Conservation (phyloP, 1,140 invertebrate species). For the Bathynomus jamesi region DNA sequence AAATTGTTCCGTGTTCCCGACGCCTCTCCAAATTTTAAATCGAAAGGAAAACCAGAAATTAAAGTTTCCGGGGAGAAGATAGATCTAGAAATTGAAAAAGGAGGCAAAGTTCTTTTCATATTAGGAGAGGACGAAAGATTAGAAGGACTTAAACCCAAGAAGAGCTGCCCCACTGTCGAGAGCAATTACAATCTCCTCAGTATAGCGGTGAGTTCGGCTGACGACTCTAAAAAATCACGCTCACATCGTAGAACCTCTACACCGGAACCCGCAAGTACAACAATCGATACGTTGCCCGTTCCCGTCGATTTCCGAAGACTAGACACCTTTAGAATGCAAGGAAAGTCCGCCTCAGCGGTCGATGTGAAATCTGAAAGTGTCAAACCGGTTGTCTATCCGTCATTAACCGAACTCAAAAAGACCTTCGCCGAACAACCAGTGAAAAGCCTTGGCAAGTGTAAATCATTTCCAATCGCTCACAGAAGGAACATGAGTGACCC, state of each 20-base stretch:
- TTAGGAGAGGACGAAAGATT: constrained; percentile 64
- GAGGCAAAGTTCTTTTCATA: constrained; percentile 56
- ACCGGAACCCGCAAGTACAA: too few relatives aligned
- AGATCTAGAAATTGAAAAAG: constrained; percentile 38
- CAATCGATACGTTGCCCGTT: not conserved
- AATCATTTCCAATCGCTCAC: too few relatives aligned
- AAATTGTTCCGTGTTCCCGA: constrained; percentile 17
- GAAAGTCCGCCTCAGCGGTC: not conserved
- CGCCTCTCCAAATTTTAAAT: too few relatives aligned
- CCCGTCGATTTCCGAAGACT: not conserved
- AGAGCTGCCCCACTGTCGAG: not conserved
- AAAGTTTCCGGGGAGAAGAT: constrained; percentile 22
- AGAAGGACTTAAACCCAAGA: constrained; percentile 46
- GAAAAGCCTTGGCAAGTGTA: too few relatives aligned
- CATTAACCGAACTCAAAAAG: not conserved
- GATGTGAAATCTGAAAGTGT: too few relatives aligned
- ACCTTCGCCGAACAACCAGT: not conserved
- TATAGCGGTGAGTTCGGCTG: too few relatives aligned
- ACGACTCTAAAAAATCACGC: too few relatives aligned
- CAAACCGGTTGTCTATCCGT: too few relatives aligned
- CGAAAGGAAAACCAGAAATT: not conserved
- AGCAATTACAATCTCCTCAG: too few relatives aligned
- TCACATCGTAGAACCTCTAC: too few relatives aligned
- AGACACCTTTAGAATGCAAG: not conserved
- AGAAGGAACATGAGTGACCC: not conserved